Evolutionary conservation across 2,888 invertebrate genomes (phyloP).

Genomic region (Nysson spinosus): DNA sequence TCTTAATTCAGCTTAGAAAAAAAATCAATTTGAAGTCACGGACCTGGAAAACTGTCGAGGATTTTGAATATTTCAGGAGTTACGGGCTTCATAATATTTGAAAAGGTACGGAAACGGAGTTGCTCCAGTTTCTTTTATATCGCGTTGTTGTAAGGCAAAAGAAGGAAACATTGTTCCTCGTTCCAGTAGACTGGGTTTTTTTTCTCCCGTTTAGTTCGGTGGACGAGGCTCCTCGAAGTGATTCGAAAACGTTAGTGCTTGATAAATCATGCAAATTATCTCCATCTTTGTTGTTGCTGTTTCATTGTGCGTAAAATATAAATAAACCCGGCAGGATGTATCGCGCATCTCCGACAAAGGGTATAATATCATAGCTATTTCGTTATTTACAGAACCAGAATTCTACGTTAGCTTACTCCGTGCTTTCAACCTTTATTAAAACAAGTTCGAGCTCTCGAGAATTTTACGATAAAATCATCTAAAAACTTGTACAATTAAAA

Average conservation of each 20-base stretch:
- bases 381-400: too few relatives aligned
- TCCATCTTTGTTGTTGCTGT: constrained; percentile 25
- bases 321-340: too few relatives aligned
- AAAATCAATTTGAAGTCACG: not conserved
- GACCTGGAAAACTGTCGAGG: constrained; percentile 11
- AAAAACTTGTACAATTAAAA: too few relatives aligned
- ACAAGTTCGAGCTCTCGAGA: too few relatives aligned
- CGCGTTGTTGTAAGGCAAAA: constrained; percentile 4
- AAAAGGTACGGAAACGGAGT: constrained; percentile 20
- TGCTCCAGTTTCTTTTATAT: constrained; percentile 32
- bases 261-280: constrained; percentile 54
- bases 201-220: not conserved
- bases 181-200: not conserved
- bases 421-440: too few relatives aligned
- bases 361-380: too few relatives aligned
- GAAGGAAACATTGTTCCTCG: constrained; percentile 36
- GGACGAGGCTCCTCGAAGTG: constrained; percentile 16
- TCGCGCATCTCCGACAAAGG: not conserved
- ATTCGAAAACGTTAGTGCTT: constrained; percentile 28
- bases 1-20: too few relatives aligned
- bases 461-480: too few relatives aligned
- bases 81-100: constrained; percentile 37
- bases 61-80: constrained; percentile 40
- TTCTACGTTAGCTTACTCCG: too few relatives aligned
- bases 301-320: too few relatives aligned